These are phyloP conservation scores for Drosophila robusta DNA, from an alignment of 2,888 invertebrate genomes.

Conservation along the genomic window DNA sequence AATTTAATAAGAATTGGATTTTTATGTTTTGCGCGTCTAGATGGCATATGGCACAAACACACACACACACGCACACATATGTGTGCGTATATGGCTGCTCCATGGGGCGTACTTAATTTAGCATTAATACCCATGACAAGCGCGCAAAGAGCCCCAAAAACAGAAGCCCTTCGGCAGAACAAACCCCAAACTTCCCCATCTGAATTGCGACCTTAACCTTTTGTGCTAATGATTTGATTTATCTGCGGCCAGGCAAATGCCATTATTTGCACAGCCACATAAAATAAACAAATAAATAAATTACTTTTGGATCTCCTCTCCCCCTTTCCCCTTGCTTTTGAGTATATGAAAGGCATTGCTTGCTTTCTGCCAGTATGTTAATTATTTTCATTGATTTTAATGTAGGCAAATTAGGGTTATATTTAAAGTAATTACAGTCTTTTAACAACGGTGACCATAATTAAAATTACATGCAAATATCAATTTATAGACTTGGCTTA, in stretches of 20 bases:
- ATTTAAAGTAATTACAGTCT: constrained; percentile 29
- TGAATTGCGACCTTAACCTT: constrained; percentile 44
- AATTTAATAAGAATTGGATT: constrained; percentile 78
- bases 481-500: not conserved
- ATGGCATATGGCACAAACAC: constrained; percentile 54
- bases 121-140: constrained; percentile 51
- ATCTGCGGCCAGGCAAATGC: constrained; percentile 46
- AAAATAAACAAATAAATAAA: constrained; percentile 60
- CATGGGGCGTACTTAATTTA: constrained; percentile 65
- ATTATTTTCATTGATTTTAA: constrained; percentile 48
- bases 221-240: constrained; percentile 75
- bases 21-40: constrained; percentile 71
- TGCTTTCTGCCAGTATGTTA: constrained; percentile 23
- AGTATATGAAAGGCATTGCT: constrained; percentile 1
- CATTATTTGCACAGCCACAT: constrained; percentile 52
- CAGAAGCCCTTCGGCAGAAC: not conserved
- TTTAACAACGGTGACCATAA: constrained; percentile 18
- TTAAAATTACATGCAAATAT: constrained; percentile 30
- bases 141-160: constrained; percentile 13
- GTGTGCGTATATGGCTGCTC: constrained; percentile 31
- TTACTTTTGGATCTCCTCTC: constrained; percentile 19
- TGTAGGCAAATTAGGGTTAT: constrained; percentile 46
- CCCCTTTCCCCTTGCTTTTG: not conserved
- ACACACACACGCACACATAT: not conserved
- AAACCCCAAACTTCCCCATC: not conserved